Evolutionary conservation across 2,888 invertebrate species (phyloP), one percentile per base, ranked within the genome.

Genomic region (Bombylius major): DNA sequence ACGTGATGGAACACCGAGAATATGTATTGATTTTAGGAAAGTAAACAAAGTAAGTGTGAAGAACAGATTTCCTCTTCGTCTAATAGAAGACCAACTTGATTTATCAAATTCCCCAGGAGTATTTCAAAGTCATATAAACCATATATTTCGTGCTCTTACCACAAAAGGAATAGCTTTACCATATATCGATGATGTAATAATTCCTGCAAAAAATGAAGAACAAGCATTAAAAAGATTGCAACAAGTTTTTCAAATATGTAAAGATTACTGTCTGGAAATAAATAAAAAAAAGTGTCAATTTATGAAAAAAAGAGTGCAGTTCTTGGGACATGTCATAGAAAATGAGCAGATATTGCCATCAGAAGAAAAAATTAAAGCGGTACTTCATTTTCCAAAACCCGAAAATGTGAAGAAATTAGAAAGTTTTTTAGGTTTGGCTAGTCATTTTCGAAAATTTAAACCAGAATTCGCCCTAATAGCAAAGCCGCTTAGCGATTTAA

Each of bases 21-120:
- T 57, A 59, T 72, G 70, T 58, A 62, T 72, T 1, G 70, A 73
- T 57, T 75, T 67, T 56, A 23, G 54, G 12, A 48, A 50, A 11
- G 12, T 56, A 13, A 58, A 58, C 23, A 39, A 48, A 7, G 51
- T 51, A 14, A 55, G 53, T 5, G 50, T 58, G 3, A 53, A 51
- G 23, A 53, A 58, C 47, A 13, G 53, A 14, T 51, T 53, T 48
- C 53, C 53, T 2, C 46, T 55, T 23, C 56, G 55, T 5, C 36
- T 56, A 39, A 56, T 60, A 23, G 56, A 60, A 44, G 56, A 58
- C 32, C 42, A 52, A n/a, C 42, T 56, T 12, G 56, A 59, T 5
- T 52, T 71, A 7, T 59, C 57, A 36, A 66, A 65, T 47, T 64
- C 62, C 0, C 62, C 64, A 9, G 50, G 59, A 11, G 59, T 62